Conservation (phyloP, 2,888 invertebrate genomes). For the Yponomeuta malinellus region DNA sequence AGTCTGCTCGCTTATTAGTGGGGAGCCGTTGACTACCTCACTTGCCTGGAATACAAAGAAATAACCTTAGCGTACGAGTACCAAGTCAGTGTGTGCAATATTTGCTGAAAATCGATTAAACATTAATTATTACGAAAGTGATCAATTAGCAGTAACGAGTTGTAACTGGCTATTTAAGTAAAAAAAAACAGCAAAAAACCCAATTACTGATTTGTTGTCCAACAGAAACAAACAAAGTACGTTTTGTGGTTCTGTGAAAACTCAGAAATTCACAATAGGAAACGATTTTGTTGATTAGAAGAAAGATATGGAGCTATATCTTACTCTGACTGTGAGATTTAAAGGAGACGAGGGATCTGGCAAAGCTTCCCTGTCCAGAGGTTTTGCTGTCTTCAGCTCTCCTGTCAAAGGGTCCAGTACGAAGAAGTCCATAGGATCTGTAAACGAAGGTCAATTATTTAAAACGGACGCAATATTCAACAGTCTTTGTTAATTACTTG, state of each 20-base stretch:
- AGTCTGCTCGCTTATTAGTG: slow-evolving; percentile 80
- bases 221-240: too few species aligned
- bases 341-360: slow-evolving; percentile 87
- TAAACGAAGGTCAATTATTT: slow-evolving; percentile 22
- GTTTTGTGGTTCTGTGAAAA: too few species aligned
- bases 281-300: too few species aligned
- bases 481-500: too few species aligned
- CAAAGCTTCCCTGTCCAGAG: slow-evolving; percentile 89
- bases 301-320: slow-evolving; percentile 20
- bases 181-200: too few species aligned
- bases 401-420: slow-evolving; percentile 86
- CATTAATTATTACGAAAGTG: too few species aligned
- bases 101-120: too few species aligned
- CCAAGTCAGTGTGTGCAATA: too few species aligned
- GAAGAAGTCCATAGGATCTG: slow-evolving; percentile 93
- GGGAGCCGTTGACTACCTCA: slow-evolving; percentile 84
- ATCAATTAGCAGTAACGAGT: too few species aligned
- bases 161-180: too few species aligned
- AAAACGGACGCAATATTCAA: not conserved
- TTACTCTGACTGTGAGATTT: slow-evolving; percentile 82
- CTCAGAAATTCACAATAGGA: too few species aligned
- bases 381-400: slow-evolving; percentile 87
- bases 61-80: not conserved
- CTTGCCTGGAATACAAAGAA: slow-evolving; percentile 74
- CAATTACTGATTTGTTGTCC: too few species aligned